phyloP scores from a whole-genome alignment of 92 coral and sea anemone species.

The Actinostola sp. region DNA sequence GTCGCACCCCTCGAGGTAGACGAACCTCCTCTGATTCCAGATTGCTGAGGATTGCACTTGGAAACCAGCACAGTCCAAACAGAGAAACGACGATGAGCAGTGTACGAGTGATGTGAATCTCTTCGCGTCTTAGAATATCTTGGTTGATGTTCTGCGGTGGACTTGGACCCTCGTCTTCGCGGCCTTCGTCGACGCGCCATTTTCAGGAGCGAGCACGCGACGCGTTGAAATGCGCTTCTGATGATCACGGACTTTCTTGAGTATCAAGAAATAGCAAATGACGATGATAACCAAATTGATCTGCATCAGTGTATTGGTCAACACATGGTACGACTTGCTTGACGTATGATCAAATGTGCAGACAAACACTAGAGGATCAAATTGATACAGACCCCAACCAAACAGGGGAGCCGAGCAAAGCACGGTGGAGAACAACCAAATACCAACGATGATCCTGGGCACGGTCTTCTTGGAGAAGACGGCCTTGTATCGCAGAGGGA shows the following conservation, averaged over 20 bases:
- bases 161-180: no score
- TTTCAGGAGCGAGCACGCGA: background rate
- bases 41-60: slow-evolving; percentile 38
- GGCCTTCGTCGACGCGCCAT: no score
- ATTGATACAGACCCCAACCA: slow-evolving; percentile 65
- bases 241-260: slow-evolving; percentile 36
- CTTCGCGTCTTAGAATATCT: slow-evolving; percentile 33
- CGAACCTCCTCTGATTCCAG: slow-evolving; percentile 41
- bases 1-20: slow-evolving; percentile 37
- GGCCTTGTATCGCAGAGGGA: slow-evolving; percentile 19
- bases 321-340: slow-evolving; percentile 44
- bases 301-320: slow-evolving; percentile 14
- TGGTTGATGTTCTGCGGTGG: background rate
- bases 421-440: slow-evolving; percentile 35
- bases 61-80: slow-evolving; percentile 59
- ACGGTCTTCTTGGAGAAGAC: slow-evolving; percentile 18
- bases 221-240: slow-evolving; percentile 29
- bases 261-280: slow-evolving; percentile 34
- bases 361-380: slow-evolving; percentile 28
- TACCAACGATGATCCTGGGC: slow-evolving; percentile 11
- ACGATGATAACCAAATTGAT: slow-evolving; percentile 31
- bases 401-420: slow-evolving; percentile 46
- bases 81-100: slow-evolving; percentile 44
- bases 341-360: slow-evolving; percentile 50
- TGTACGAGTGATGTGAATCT: slow-evolving; percentile 54